phyloP scores from a whole-genome alignment of 2,797 vertebrate species.

The Trichosurus vulpecula region DNA sequence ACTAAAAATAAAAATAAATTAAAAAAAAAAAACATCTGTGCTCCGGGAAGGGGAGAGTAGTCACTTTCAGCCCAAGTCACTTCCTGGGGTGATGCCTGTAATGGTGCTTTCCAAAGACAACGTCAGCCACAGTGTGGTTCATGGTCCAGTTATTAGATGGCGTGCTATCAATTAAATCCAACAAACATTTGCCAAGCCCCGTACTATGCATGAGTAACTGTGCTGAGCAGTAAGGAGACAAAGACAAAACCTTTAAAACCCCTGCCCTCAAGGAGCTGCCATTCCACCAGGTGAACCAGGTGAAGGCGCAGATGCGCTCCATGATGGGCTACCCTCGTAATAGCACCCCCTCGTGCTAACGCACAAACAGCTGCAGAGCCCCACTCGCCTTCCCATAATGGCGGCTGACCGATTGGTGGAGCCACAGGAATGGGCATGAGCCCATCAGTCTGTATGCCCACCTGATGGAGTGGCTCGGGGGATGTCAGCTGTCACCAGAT shows the following conservation, averaged over 20 bases:
- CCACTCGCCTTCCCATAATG: not conserved
- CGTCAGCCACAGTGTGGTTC: not conserved
- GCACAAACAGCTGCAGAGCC: too few relatives aligned
- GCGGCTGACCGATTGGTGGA: not conserved
- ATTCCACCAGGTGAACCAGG: not conserved
- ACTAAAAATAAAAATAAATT: too few relatives aligned
- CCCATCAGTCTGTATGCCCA: too few relatives aligned
- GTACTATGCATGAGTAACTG: not conserved
- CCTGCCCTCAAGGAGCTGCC: not conserved
- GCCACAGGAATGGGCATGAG: not conserved
- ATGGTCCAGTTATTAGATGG: not conserved
- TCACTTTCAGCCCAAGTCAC: too few relatives aligned
- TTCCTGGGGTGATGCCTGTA: not conserved
- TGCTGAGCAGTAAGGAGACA: not conserved
- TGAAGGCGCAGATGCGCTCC: not conserved
- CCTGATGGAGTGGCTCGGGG: too few relatives aligned
- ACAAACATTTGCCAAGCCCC: not conserved
- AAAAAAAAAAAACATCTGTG: too few relatives aligned
- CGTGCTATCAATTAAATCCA: not conserved
- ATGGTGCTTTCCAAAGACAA: not conserved
- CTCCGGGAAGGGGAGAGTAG: too few relatives aligned
- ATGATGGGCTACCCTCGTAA: not conserved
- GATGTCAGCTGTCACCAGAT: too few relatives aligned
- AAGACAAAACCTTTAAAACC: not conserved
- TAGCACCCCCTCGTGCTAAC: fast-evolving